phyloP scores from a whole-genome alignment of 37 sponge, comb jelly and placozoan genomes.

The Hexactinellida sp. region DNA sequence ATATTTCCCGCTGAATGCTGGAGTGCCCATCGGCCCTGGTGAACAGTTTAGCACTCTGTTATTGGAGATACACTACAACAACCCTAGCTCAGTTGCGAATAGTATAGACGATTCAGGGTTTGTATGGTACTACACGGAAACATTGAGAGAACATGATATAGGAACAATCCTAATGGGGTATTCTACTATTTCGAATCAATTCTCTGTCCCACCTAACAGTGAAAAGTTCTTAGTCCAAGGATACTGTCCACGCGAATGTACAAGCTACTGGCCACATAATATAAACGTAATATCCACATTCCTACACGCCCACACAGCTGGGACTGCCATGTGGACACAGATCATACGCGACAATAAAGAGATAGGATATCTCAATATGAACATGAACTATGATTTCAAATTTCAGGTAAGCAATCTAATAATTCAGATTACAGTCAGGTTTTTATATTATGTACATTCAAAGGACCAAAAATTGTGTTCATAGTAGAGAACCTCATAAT shows the following conservation, averaged over 20 bases:
- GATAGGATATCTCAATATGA: constrained; percentile 29
- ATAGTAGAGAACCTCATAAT: too few species aligned
- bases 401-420: constrained; percentile 37
- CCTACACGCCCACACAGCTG: constrained; percentile 2
- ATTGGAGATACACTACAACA: constrained; percentile 51
- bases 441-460: too few species aligned
- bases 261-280: neutral
- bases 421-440: too few species aligned
- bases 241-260: neutral
- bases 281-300: neutral
- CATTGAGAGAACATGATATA: neutral
- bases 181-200: neutral
- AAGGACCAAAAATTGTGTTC: too few species aligned
- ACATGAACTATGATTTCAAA: constrained; percentile 49
- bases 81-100: constrained; percentile 12
- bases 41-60: constrained; percentile 18
- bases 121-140: neutral
- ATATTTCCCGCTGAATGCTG: constrained; percentile 36
- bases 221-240: neutral
- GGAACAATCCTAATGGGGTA: neutral
- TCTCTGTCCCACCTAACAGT: neutral
- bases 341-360: constrained; percentile 10
- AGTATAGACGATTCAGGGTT: constrained; percentile 10
- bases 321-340: neutral
- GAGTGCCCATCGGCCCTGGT: constrained; percentile 42